These are phyloP conservation scores for Drosophila rhopaloa DNA, from an alignment of 1,140 invertebrate genomes.

Conservation along the genomic window DNA sequence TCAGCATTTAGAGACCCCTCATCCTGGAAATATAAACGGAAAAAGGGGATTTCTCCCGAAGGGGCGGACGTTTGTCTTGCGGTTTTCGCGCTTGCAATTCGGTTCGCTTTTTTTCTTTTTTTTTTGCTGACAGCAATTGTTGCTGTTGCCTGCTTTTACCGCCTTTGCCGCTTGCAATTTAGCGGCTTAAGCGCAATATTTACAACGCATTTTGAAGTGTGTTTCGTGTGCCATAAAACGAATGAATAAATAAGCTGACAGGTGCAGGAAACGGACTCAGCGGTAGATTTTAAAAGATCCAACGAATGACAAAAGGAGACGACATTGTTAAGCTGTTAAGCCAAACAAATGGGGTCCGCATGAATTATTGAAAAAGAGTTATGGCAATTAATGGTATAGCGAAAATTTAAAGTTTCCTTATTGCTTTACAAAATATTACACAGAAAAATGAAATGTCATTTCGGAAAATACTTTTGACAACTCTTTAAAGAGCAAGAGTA, in stretches of 20 bases:
- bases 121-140: slow-evolving; percentile 71
- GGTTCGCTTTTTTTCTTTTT: slow-evolving; percentile 7
- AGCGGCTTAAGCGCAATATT: slow-evolving; percentile 78
- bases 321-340: slow-evolving; percentile 48
- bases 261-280: slow-evolving; percentile 44
- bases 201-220: slow-evolving; percentile 73
- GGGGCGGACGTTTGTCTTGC: slow-evolving; percentile 67
- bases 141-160: slow-evolving; percentile 34
- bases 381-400: slow-evolving; percentile 28
- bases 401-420: slow-evolving; percentile 5
- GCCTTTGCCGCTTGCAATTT: slow-evolving; percentile 68
- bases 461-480: too few relatives aligned
- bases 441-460: background rate
- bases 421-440: slow-evolving; percentile 2
- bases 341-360: slow-evolving; percentile 45
- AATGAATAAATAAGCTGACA: slow-evolving; percentile 60
- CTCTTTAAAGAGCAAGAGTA: too few relatives aligned
- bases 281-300: slow-evolving; percentile 25
- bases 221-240: slow-evolving; percentile 65
- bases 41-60: slow-evolving; percentile 6
- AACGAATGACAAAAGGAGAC: slow-evolving; percentile 35
- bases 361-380: slow-evolving; percentile 51
- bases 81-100: slow-evolving; percentile 77
- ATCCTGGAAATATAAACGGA: slow-evolving; percentile 21
- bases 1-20: slow-evolving; percentile 76